Percentiles rank a stretch among this genome's conserved stretches.
phyloP scores from a whole-genome alignment of 2,113 vertebrate genomes.

The Lethenteron reissneri region DNA sequence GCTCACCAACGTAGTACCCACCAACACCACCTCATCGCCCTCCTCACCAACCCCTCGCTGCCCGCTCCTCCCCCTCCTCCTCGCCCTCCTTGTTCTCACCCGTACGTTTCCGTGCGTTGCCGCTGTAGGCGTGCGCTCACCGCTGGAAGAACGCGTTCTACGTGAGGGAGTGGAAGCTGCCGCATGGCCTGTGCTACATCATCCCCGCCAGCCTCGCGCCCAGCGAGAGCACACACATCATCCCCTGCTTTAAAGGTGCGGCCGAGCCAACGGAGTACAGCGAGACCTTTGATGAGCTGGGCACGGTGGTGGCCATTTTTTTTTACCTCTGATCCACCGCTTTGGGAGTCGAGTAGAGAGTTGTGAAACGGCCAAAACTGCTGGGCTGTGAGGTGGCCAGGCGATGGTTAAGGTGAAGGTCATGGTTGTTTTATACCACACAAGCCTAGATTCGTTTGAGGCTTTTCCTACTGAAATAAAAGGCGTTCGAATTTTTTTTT shows the following conservation, averaged over 20 bases:
- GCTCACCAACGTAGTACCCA: background rate
- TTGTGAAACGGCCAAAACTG: too few relatives aligned
- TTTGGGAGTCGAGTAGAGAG: too few relatives aligned
- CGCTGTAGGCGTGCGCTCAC: constrained; percentile 63
- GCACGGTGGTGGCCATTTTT: too few relatives aligned
- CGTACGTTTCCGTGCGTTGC: background rate
- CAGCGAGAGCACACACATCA: constrained; percentile 30
- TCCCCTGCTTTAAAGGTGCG: constrained; percentile 86
- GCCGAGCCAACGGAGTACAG: too few relatives aligned
- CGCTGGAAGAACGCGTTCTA: constrained; percentile 97
- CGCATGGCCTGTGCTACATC: constrained; percentile 75
- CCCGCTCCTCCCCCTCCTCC: background rate
- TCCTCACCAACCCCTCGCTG: background rate
- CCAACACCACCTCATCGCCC: background rate
- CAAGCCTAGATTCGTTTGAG: too few relatives aligned
- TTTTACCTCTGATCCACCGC: too few relatives aligned
- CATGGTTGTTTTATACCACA: too few relatives aligned
- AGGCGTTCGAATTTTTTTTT: too few relatives aligned
- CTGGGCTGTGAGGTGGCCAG: too few relatives aligned
- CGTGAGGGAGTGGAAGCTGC: constrained; percentile 58
- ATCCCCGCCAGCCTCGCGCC: constrained; percentile 59
- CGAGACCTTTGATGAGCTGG: too few relatives aligned
- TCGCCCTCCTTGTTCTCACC: background rate
- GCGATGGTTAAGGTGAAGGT: too few relatives aligned
- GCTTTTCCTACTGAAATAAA: too few relatives aligned